Conservation (phyloP, 92 coral and sea anemone genomes). For the Epizoanthus stellaris region DNA sequence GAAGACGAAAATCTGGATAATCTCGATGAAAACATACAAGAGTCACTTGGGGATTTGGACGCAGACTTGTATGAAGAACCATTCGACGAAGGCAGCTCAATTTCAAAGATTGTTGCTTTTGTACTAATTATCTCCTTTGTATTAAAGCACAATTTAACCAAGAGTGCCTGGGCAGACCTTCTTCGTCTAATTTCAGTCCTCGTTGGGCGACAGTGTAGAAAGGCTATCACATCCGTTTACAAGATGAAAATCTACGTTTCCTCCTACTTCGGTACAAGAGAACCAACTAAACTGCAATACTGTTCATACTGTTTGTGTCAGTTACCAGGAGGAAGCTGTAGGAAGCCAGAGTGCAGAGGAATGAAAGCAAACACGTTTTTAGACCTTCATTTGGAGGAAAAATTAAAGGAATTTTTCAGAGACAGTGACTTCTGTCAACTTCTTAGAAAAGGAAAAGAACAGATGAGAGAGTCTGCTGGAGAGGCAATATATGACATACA, state of each 20-base stretch:
- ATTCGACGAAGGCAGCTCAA: background rate
- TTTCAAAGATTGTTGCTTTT: background rate
- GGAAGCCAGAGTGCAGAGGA: background rate
- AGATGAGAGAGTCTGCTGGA: background rate
- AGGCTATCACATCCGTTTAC: background rate
- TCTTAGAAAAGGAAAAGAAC: background rate
- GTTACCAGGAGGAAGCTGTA: background rate
- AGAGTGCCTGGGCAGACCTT: background rate
- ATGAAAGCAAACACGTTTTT: background rate
- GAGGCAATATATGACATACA: background rate
- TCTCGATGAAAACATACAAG: no score
- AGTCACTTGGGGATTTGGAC: no score
- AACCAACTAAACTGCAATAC: background rate
- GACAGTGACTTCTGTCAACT: background rate
- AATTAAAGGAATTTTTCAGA: background rate
- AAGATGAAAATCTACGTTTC: background rate
- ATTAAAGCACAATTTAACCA: slow-evolving; percentile 26
- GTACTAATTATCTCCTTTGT: slow-evolving; percentile 21
- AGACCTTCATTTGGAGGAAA: slow-evolving; percentile 5
- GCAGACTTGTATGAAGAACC: background rate
- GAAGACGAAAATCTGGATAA: no score
- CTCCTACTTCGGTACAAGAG: background rate
- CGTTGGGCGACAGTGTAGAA: background rate
- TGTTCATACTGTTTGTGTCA: background rate
- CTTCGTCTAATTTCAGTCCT: background rate